Evolutionary conservation across 2,113 vertebrate species (phyloP), one percentile per base, ranked within the genome.

Genomic region (Silurus asotus): DNA sequence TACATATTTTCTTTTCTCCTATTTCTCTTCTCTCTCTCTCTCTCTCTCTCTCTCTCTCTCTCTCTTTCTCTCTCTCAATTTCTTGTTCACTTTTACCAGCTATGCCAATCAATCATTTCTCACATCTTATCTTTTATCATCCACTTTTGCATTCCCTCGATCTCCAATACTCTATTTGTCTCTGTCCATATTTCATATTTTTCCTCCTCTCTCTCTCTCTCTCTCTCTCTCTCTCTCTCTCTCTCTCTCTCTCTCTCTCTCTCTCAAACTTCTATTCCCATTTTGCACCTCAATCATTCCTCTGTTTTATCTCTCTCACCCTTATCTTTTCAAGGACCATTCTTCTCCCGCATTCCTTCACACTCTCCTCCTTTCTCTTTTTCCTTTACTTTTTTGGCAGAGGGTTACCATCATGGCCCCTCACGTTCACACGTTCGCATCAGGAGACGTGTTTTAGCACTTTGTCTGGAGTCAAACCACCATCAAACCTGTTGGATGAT

Each of bases 401-500:
- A 79, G 58, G 61, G 72, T 65, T 84, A 70, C 64, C 67, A 62
- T 55, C 65, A 61, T 77, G 53, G 28, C 61, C 28, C 53, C 61
- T 89, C 83, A 72, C 28, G 61, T 62, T 86, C 75, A 64, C 62
- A 81, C 53, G 53, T 51, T 49, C 64, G 23, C 64, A 65, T 25
- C 59, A n/a, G 61, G 74, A 78, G 61, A 48, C n/a, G 51, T 25
- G 19, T 77, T 80, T 80, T 80, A 80, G 58, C 4, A 11, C 74
- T 78, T 85, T 78, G 82, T 61, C 84, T 78, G 77, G 37, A 80
- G 56, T 61, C 56, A 67, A 65, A 56, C 84, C 74, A 65, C 74
- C 75, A 64, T 85, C 75, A 65, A 85, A 67, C 37, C 77, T 23
- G 37, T 15, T 48, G 45, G 77, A 80, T 80, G 25, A 59, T 79